Conservation (phyloP, 2,797 vertebrate species). For the Tarsius wallacei region DNA sequence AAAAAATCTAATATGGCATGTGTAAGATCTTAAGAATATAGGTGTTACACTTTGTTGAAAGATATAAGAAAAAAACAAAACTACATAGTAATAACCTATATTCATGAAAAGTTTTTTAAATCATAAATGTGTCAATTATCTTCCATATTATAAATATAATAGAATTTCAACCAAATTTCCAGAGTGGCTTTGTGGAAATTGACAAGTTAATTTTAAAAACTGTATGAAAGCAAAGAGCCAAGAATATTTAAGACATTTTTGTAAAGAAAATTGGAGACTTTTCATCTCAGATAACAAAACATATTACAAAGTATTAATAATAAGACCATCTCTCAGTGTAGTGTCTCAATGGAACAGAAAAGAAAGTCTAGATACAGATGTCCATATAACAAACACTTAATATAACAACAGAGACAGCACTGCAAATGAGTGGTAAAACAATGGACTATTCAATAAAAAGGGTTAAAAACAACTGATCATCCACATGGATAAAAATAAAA, state of each 20-base stretch:
- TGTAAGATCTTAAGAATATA: not conserved
- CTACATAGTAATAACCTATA: not conserved
- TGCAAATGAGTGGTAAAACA: not conserved
- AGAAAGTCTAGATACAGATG: not conserved
- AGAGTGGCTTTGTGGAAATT: not conserved
- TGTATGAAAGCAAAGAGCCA: not conserved
- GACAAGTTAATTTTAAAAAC: not conserved
- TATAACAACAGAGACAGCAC: not conserved
- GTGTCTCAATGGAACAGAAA: conserved; percentile 2
- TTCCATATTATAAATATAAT: not conserved
- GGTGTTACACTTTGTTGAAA: not conserved
- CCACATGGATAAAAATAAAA: not conserved
- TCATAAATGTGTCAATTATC: not conserved
- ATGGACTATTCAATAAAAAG: not conserved
- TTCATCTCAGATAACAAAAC: not conserved
- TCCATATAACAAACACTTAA: not conserved
- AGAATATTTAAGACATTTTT: not conserved
- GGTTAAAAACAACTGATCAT: conserved; percentile 5
- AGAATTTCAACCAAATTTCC: not conserved
- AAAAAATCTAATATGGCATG: not conserved
- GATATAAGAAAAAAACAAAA: not conserved
- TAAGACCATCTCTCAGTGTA: not conserved
- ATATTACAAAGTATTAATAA: not conserved
- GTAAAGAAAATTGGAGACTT: not conserved
- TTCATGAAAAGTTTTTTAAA: not conserved